phyloP scores from a whole-genome alignment of 2,797 vertebrate genomes.

The Hoplostethus mediterraneus region DNA sequence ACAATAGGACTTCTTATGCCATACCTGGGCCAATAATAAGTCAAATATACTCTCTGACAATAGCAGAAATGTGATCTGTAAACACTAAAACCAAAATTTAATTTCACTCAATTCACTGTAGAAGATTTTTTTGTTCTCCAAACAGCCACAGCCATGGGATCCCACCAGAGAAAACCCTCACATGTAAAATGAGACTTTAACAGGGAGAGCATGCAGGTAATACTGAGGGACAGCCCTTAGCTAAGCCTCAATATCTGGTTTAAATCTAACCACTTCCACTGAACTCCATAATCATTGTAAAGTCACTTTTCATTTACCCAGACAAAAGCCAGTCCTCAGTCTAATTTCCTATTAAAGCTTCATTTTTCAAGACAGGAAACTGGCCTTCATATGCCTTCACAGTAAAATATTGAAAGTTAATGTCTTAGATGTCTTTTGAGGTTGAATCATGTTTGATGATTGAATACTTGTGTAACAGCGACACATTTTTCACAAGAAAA shows the following conservation, averaged over 20 bases:
- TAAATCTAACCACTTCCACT: conserved; percentile 32
- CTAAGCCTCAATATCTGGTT: conserved; percentile 34
- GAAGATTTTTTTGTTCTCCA: conserved; percentile 9
- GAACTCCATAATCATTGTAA: conserved; percentile 33
- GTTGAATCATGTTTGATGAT: too few species aligned
- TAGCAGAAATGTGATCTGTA: conserved; percentile 1
- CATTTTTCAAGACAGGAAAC: conserved; percentile 31
- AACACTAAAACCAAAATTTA: conserved; percentile 2
- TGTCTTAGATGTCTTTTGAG: neutral
- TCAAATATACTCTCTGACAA: too few species aligned
- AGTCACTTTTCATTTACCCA: conserved; percentile 38
- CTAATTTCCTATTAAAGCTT: conserved; percentile 38
- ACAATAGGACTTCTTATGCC: too few species aligned
- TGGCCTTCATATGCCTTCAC: neutral
- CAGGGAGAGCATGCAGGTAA: conserved; percentile 19
- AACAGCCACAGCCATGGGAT: conserved; percentile 11
- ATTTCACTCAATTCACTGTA: neutral
- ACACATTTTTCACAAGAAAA: conserved; percentile 2
- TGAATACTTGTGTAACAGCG: neutral
- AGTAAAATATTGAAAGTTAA: neutral
- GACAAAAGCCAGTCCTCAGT: conserved; percentile 35
- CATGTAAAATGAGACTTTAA: conserved; percentile 21
- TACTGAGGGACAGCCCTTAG: conserved; percentile 2
- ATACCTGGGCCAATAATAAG: too few species aligned
- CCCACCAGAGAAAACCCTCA: neutral